These are phyloP conservation scores for Rhinichthys klamathensis DNA, from an alignment of 2,113 vertebrate species.

Conservation along the genomic window DNA sequence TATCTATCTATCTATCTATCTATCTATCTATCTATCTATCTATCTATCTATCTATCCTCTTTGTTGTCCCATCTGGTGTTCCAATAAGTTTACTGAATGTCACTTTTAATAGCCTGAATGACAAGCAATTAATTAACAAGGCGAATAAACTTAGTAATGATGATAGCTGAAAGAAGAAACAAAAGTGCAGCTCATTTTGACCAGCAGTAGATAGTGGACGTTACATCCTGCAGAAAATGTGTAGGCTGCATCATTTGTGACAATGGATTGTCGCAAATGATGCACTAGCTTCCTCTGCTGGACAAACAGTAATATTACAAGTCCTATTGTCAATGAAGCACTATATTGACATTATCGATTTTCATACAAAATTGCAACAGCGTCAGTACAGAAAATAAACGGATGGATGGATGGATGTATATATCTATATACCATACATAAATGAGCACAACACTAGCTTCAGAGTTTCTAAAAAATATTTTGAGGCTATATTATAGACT, in stretches of 20 bases:
- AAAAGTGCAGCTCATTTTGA: background rate
- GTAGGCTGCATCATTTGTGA: background rate
- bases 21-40: too few species aligned
- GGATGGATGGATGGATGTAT: too few species aligned
- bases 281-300: constrained; percentile 67
- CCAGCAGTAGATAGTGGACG: background rate
- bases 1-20: too few species aligned
- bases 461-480: background rate
- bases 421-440: too few species aligned
- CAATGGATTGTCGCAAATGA: background rate
- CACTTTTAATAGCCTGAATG: background rate
- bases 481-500: too few species aligned
- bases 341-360: background rate
- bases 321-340: background rate
- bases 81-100: background rate
- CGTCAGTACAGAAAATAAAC: background rate
- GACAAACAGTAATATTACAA: constrained; percentile 26
- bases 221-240: background rate
- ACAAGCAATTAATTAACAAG: background rate
- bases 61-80: background rate
- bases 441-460: too few species aligned
- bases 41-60: background rate
- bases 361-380: background rate
- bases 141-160: background rate
- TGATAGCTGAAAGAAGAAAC: background rate